phyloP scores from a whole-genome alignment of 2,888 invertebrate genomes.

The Sinohyriopsis cumingii region DNA sequence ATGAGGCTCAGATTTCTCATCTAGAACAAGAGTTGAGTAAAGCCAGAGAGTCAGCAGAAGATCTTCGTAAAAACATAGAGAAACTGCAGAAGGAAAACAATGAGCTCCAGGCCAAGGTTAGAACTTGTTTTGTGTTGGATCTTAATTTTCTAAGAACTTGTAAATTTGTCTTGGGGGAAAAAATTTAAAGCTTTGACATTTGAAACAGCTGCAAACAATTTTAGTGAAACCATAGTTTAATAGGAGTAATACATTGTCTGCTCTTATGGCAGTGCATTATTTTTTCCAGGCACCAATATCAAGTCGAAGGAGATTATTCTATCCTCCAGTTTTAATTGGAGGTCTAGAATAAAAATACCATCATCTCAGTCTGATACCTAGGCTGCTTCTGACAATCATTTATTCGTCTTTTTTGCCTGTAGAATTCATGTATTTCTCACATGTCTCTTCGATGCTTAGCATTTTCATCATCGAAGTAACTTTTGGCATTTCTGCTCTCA shows the following conservation, averaged over 20 bases:
- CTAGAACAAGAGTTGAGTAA: constrained; percentile 46
- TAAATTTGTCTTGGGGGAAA: constrained; percentile 1
- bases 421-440: too few species aligned
- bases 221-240: background rate
- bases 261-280: background rate
- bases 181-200: background rate
- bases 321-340: too few species aligned
- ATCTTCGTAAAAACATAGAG: constrained; percentile 39
- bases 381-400: too few species aligned
- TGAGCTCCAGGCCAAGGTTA: constrained; percentile 62
- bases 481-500: too few species aligned
- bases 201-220: background rate
- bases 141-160: background rate
- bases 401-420: too few species aligned
- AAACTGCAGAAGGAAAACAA: constrained; percentile 50
- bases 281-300: too few species aligned
- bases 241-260: too few species aligned
- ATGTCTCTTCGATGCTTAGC: too few species aligned
- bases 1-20: constrained; percentile 44
- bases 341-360: too few species aligned
- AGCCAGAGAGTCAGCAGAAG: constrained; percentile 6
- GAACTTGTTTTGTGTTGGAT: constrained; percentile 5
- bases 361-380: too few species aligned
- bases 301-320: too few species aligned
- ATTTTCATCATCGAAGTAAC: too few species aligned